Base-by-base conservation (phyloP, 92 coral and sea anemone genomes). In the Actinernus sp. region DNA sequence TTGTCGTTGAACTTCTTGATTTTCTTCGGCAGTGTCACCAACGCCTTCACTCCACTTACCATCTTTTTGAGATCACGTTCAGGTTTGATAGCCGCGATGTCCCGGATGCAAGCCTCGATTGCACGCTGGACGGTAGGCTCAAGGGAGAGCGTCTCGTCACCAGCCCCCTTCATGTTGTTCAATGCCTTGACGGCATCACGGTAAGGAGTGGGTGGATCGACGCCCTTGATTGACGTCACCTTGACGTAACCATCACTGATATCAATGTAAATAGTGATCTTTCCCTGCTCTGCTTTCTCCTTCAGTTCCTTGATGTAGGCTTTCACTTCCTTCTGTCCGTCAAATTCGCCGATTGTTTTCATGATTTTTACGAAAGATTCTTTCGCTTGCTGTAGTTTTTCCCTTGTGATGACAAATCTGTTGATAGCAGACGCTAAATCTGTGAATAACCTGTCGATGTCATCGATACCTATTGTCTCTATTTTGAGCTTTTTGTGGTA, bases 111-210 rank as follows among this genome's bases (percentile, higher is more conserved):
- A 26, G 78, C 54, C 46, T 60, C 91, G 31, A 80, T 49, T 25
- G 80, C 87, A 47, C 68, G 78, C 75, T 69, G 79, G 37, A 89
- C 96, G 24, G 59, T 68, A 1, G 96, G 91, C 78, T 89, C 92
- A 18, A 84, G 70, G 14, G 79, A 75, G 19, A 49, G 24, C 22
- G 82, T 57, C 48, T 70, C 84, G 22, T 30, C 40, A 24, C 73
- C 96, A 18, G 85, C 82, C 19, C 68, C 33, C 34, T 75, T 75
- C 33, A 89, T 56, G 53, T 83, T 71, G 45, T 68, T 80, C 43
- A 89, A 61, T 6, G 91, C 76, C 56, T 89, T 62, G 32, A 82
- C 96, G 0, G 92, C 96, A 56, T 89, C 83, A 31, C 96, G 75
- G 55, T 89, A 89, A 11, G 79, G 88, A 31, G 72, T 83, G 14